Evolutionary conservation across 1,140 invertebrate genomes (phyloP).

Genomic region (Coelopa frigida): DNA sequence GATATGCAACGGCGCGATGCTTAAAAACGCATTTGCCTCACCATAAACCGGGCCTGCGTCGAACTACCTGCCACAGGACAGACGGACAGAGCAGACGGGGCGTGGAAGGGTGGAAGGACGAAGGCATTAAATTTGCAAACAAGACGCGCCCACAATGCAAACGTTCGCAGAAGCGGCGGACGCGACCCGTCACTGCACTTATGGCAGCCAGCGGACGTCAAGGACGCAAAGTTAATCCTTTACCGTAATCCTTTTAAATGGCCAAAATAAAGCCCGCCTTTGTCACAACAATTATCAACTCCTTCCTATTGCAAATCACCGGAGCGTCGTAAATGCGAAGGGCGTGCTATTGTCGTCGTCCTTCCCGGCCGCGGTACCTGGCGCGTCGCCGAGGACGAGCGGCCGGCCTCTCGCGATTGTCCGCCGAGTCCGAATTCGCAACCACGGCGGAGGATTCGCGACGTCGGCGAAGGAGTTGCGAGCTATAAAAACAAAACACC

Average conservation of each 20-base stretch:
- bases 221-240: constrained; percentile 42
- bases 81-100: too few species aligned
- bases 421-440: constrained; percentile 18
- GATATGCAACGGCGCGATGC: constrained; percentile 3
- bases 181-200: background rate
- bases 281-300: constrained; percentile 35
- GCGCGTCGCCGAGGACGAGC: constrained; percentile 2
- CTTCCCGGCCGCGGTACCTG: background rate
- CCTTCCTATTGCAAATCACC: constrained; percentile 15
- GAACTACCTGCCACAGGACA: too few species aligned
- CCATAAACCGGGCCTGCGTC: too few species aligned
- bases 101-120: too few species aligned
- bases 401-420: constrained; percentile 2
- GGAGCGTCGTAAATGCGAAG: constrained; percentile 24
- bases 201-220: constrained; percentile 19
- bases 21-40: background rate
- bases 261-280: constrained; percentile 42
- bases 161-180: background rate
- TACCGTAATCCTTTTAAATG: constrained; percentile 44
- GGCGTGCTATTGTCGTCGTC: constrained; percentile 35
- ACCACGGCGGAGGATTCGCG: constrained; percentile 20
- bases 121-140: constrained; percentile 3
- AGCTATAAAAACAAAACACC: constrained; percentile 44
- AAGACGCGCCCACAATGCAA: background rate
- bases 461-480: constrained; percentile 34